Evolutionary conservation across 2,888 invertebrate genomes (phyloP).

Genomic region (Diarsia dahlii): DNA sequence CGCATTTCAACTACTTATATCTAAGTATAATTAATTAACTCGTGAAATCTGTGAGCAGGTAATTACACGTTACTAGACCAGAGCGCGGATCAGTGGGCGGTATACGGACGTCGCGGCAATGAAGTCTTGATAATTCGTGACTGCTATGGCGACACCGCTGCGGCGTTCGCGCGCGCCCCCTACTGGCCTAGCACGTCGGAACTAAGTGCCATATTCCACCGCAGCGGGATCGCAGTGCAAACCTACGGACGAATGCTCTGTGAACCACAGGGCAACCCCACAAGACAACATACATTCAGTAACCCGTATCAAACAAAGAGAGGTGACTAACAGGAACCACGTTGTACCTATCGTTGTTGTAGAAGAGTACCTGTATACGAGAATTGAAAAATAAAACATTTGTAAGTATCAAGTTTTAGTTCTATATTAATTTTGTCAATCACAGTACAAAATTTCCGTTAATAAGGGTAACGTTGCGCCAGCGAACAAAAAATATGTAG

Average conservation of each 20-base stretch:
- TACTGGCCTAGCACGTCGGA: conserved; percentile 73
- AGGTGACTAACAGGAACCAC: conserved; percentile 24
- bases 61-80: conserved; percentile 64
- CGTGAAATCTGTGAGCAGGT: conserved; percentile 57
- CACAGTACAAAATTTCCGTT: conserved; percentile 85
- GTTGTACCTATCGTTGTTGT: background rate
- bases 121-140: conserved; percentile 73
- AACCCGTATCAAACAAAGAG: conserved; percentile 31
- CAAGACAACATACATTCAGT: conserved; percentile 21
- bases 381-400: background rate
- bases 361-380: background rate
- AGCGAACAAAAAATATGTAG: conserved; percentile 85
- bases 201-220: conserved; percentile 70
- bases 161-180: conserved; percentile 73
- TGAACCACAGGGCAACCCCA: conserved; percentile 41
- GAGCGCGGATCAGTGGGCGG: conserved; percentile 71
- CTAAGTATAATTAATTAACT: background rate
- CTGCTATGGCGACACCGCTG: conserved; percentile 68
- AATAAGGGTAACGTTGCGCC: conserved; percentile 83
- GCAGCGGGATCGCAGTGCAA: conserved; percentile 69
- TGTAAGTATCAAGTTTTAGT: conserved; percentile 20
- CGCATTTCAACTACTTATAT: background rate
- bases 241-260: conserved; percentile 66
- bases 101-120: conserved; percentile 71
- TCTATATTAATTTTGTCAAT: conserved; percentile 25